These are phyloP conservation scores for Luscinia luscinia DNA, from an alignment of 2,797 vertebrate genomes.

Conservation along the genomic window DNA sequence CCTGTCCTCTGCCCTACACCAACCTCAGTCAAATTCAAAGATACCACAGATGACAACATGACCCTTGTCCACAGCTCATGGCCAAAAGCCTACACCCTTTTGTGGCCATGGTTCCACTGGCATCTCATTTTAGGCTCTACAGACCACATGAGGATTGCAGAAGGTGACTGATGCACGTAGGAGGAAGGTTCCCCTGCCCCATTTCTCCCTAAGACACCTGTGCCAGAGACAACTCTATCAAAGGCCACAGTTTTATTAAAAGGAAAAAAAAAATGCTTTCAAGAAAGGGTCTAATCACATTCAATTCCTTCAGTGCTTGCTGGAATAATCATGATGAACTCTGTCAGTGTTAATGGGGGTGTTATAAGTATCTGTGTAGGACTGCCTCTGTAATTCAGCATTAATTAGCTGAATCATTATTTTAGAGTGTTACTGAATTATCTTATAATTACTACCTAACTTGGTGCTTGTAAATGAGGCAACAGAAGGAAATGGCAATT, in stretches of 20 bases:
- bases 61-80: not conserved
- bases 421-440: conserved; percentile 75
- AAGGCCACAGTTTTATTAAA: not conserved
- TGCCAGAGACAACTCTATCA: not conserved
- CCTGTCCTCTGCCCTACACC: not conserved
- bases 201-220: not conserved
- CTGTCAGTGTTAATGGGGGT: conserved; percentile 68
- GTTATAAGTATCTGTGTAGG: conserved; percentile 68
- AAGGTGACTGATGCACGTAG: not conserved
- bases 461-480: conserved; percentile 68
- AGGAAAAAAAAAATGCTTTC: not conserved
- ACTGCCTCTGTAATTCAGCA: conserved; percentile 73
- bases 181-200: not conserved
- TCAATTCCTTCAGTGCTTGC: conserved; percentile 36
- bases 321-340: conserved; percentile 67
- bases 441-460: conserved; percentile 74
- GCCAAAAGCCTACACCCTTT: not conserved
- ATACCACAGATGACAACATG: not conserved
- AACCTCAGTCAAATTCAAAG: not conserved
- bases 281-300: conserved; percentile 49
- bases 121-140: not conserved
- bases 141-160: not conserved
- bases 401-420: conserved; percentile 76
- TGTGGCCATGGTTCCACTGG: not conserved
- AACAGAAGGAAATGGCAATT: conserved; percentile 67